Base-by-base conservation (phyloP, 2,113 vertebrate genomes). In the Chaetura pelagica region DNA sequence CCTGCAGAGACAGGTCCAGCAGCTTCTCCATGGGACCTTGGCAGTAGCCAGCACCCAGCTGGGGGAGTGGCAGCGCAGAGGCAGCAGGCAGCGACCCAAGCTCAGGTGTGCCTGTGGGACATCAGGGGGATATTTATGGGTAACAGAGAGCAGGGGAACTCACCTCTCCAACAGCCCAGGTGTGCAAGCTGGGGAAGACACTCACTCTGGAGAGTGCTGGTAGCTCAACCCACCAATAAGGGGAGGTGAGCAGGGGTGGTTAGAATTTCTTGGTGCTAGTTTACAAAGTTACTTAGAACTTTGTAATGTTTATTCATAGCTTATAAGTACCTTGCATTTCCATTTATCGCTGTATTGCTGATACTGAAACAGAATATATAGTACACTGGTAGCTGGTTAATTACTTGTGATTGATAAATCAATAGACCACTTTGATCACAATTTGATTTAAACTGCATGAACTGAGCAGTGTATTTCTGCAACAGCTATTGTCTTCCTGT, bases 151-250 rank as follows among this genome's bases (percentile, higher is more conserved):
- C 30, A 54, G 51, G 26, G 59, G 11, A 42, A 55, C 4, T 3
- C 27, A 34, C 0, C 1, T 10, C 51, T 32, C 40, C 61, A 20
- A 67, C 8, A 46, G 23, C 32, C 26, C 38, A 10, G 10, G 8
- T 44, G 40, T 51, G n/a, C 5, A 34, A 63, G 16, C 4, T 44
- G 51, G 38, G 10, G 42, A 90, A 72, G 34, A 15, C 26, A 64
- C 0, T 0, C 7, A 4, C 13, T 63, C 15, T 0, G 12, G 4
- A 58, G 27, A 6, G 9, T 72, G 58, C 19, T 72, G 17, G 6
- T 16, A 27, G 3, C 34, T 11, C n/a, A 27, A 8, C 12, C 54
- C 3, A 1, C 5, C 20, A 4, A 7, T 27, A 38, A 42, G 2
- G 12, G 21, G 64, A 18, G 0, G 1, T 40, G 35, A 38, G 46